Evolutionary conservation across 2,797 vertebrate species (phyloP), one percentile per base, ranked within the genome.

Genomic region (Betta splendens): DNA sequence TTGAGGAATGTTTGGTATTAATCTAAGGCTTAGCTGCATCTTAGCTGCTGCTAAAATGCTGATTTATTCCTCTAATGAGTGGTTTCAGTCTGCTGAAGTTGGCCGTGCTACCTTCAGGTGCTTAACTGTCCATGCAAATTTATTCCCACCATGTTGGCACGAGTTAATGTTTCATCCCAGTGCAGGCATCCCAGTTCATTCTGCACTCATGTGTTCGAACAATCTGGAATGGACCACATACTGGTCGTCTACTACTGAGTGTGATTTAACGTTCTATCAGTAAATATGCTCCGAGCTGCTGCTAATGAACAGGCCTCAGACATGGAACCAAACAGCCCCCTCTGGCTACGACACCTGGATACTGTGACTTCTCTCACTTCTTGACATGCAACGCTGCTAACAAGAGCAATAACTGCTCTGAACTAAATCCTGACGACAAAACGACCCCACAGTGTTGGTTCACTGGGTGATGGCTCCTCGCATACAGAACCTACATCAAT

Each of bases 21-120:
- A 69, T 52, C 55, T 49, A 53, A 56, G 45, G 72, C 21, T 83
- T n/a, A n/a, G n/a, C n/a, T n/a, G n/a, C n/a, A n/a, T n/a, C n/a
- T 67, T n/a, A 69, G 65, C 40, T 37, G 57, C 25, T 47, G 13
- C 49, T 46, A 5, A 71, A 64, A 10, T 29, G 16, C 9, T 46
- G 28, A 18, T 61, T 48, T 49, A 11, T 37, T 51, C 4, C 16
- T 17, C n/a, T 48, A 45, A 64, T 47, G 13, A 20, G 4, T 43
- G 21, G 50, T 69, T 68, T 72, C 21, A 25, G 26, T n/a, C n/a
- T n/a, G n/a, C n/a, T n/a, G n/a, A 45, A 36, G 18, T 33, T 36
- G 16, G 38, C 42, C 50, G 22, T 31, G 51, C 50, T 33, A 20
- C 26, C 23, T 26, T 29, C 36, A 64, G 25, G 32, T 13, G 29